Conservation (phyloP, 2,888 invertebrate genomes). For the Drosophila nigricruria region DNA sequence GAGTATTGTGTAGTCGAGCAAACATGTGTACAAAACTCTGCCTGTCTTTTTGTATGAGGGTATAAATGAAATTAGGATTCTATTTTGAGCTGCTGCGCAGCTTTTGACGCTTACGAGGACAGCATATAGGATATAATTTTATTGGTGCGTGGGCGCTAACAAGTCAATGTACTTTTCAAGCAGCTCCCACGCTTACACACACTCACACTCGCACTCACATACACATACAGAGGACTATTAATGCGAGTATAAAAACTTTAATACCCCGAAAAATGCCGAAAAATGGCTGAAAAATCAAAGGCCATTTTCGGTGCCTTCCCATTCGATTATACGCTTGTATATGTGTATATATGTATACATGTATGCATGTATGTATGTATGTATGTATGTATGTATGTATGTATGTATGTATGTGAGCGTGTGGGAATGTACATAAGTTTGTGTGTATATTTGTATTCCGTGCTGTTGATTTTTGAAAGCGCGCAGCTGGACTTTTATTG, state of each 20-base stretch:
- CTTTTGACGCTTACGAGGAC: slow-evolving; percentile 14
- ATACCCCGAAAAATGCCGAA: slow-evolving; percentile 47
- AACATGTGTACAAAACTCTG: slow-evolving; percentile 12
- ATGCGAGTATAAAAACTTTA: slow-evolving; percentile 50
- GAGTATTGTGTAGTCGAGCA: slow-evolving; percentile 1
- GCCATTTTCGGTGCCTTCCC: slow-evolving; percentile 13
- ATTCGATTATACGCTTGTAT: slow-evolving; percentile 4
- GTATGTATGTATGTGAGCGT: neutral
- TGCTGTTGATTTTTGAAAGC: slow-evolving; percentile 12
- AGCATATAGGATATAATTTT: neutral
- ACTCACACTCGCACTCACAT: slow-evolving; percentile 1
- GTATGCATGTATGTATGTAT: neutral
- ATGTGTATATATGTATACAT: too few relatives aligned
- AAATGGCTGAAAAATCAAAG: slow-evolving; percentile 52
- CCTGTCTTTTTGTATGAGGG: slow-evolving; percentile 7
- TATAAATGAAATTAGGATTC: slow-evolving; percentile 49
- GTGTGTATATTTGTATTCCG: neutral
- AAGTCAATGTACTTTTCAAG: slow-evolving; percentile 46
- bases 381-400: neutral
- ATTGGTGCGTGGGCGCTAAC: slow-evolving; percentile 36
- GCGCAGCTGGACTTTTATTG: slow-evolving; percentile 62
- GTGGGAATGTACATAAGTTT: neutral
- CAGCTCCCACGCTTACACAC: slow-evolving; percentile 15
- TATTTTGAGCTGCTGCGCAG: slow-evolving; percentile 21
- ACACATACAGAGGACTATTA: slow-evolving; percentile 22